These are phyloP conservation scores for Caenorhabditis sinica DNA, from an alignment of 2,888 invertebrate species.

Conservation along the genomic window DNA sequence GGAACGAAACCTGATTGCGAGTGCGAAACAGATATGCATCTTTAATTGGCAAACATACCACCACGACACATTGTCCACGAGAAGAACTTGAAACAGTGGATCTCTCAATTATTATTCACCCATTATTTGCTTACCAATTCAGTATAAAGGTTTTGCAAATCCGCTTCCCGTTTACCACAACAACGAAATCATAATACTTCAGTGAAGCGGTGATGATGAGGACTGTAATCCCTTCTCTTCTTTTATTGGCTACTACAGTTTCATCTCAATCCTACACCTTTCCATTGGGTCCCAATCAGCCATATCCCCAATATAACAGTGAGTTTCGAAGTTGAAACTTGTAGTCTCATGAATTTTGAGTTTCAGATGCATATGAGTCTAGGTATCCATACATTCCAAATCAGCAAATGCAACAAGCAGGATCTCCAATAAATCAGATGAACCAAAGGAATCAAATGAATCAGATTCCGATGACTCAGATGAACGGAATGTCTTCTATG, in stretches of 20 bases:
- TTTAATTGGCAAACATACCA: slow-evolving; percentile 43
- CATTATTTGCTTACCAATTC: slow-evolving; percentile 58
- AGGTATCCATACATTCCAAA: slow-evolving; percentile 46
- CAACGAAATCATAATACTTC: slow-evolving; percentile 1
- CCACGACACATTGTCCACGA: slow-evolving; percentile 44
- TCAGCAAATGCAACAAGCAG: slow-evolving; percentile 26
- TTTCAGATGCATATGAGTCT: slow-evolving; percentile 39
- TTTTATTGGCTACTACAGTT: background rate
- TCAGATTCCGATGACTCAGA: slow-evolving; percentile 6
- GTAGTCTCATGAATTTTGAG: background rate
- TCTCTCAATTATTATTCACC: slow-evolving; percentile 17
- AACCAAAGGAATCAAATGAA: background rate
- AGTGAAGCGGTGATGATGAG: slow-evolving; percentile 10
- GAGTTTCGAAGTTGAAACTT: slow-evolving; percentile 3
- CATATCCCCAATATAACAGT: slow-evolving; percentile 59
- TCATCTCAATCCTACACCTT: slow-evolving; percentile 52
- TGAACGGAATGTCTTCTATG: slow-evolving; percentile 4
- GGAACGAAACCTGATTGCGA: slow-evolving; percentile 49
- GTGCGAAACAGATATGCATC: slow-evolving; percentile 53
- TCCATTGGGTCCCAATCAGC: slow-evolving; percentile 45
- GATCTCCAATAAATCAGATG: background rate
- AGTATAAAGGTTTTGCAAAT: slow-evolving; percentile 52
- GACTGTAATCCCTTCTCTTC: slow-evolving; percentile 27
- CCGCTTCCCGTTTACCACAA: slow-evolving; percentile 26
- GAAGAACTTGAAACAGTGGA: slow-evolving; percentile 48